phyloP scores from a whole-genome alignment of 2,888 invertebrate genomes.

The Litoditis marina region DNA sequence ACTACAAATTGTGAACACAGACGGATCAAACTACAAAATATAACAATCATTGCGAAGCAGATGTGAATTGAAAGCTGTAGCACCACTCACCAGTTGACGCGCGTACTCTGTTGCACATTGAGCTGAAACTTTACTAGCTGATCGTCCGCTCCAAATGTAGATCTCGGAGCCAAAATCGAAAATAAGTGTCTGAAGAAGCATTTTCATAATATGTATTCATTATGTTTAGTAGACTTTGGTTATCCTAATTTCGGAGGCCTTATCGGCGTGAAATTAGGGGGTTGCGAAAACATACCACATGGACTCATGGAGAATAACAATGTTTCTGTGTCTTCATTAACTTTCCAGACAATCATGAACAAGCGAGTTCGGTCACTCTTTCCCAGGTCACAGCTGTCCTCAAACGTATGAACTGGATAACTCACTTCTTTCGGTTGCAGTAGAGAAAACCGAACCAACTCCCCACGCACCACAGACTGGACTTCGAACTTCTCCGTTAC shows the following conservation, averaged over 20 bases:
- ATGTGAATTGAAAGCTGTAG: no score
- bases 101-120: constrained; percentile 45
- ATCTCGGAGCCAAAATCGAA: constrained; percentile 56
- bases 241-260: no score
- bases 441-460: constrained; percentile 20
- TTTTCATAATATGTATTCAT: no score
- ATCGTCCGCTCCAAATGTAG: constrained; percentile 51
- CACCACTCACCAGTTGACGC: constrained; percentile 41
- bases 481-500: constrained; percentile 22
- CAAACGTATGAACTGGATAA: no score
- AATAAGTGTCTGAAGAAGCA: constrained; percentile 49
- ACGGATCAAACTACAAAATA: no score
- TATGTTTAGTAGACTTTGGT: no score
- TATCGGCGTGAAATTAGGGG: not conserved
- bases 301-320: not conserved
- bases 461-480: constrained; percentile 19
- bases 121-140: constrained; percentile 35
- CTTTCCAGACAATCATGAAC: no score
- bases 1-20: no score
- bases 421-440: constrained; percentile 19
- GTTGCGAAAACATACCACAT: not conserved
- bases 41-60: no score
- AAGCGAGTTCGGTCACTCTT: no score
- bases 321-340: no score
- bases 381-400: no score